Conservation (phyloP, 2,797 vertebrate species). For the Neopelma chrysocephalum region DNA sequence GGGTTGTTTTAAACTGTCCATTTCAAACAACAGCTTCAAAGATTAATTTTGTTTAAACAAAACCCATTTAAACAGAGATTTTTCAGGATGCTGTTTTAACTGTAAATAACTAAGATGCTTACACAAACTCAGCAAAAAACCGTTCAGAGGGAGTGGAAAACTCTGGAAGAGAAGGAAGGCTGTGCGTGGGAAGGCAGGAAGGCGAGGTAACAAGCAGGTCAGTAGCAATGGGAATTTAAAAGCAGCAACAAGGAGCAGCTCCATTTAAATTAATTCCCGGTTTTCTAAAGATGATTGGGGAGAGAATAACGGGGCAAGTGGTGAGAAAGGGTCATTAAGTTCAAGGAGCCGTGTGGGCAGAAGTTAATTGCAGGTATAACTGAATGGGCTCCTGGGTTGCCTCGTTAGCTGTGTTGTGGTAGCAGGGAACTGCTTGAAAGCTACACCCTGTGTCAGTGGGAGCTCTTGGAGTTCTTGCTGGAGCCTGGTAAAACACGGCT, state of each 20-base stretch:
- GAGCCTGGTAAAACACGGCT: not conserved
- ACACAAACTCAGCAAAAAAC: not conserved
- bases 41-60: not conserved
- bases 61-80: not conserved
- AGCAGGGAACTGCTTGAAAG: not conserved
- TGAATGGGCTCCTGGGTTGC: not conserved
- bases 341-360: not conserved
- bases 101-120: not conserved
- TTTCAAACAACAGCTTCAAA: not conserved
- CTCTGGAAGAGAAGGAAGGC: not conserved
- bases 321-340: not conserved
- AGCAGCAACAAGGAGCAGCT: not conserved
- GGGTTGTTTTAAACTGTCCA: not conserved
- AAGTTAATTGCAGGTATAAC: not conserved
- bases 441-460: not conserved
- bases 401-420: not conserved
- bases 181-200: accelerated
- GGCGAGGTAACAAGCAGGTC: not conserved
- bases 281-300: not conserved
- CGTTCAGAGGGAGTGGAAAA: not conserved
- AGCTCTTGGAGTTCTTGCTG: not conserved
- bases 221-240: not conserved
- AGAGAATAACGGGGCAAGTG: not conserved
- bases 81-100: not conserved
- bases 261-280: not conserved